A percentile compares a stretch with the other conserved stretches of the same genome.
Evolutionary conservation across 2,888 invertebrate species (phyloP).

Genomic region (Mythimna vitellina): DNA sequence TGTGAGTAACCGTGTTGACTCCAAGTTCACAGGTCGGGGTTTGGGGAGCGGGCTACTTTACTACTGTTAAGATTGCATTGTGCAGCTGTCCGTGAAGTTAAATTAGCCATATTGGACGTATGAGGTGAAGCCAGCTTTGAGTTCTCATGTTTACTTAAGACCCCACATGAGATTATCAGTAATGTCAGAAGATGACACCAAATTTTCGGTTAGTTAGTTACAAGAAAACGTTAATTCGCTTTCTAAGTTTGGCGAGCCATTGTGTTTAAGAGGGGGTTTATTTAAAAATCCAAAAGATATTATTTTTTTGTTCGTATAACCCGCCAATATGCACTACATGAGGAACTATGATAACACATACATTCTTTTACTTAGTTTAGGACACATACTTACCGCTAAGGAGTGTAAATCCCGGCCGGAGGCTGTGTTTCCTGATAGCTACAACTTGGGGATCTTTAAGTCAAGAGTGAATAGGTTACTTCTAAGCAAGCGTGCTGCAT

Average conservation of each 20-base stretch:
- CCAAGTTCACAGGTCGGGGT: constrained; percentile 50
- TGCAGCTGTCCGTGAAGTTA: constrained; percentile 43
- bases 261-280: too few relatives aligned
- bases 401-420: too few relatives aligned
- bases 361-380: neutral
- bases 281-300: too few relatives aligned
- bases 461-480: too few relatives aligned
- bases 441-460: too few relatives aligned
- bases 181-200: neutral
- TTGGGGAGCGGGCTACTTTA: constrained; percentile 52
- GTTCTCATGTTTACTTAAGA: neutral
- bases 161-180: neutral
- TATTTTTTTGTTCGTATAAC: too few relatives aligned
- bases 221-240: neutral
- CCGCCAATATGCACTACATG: too few relatives aligned
- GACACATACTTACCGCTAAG: neutral
- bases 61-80: constrained; percentile 45
- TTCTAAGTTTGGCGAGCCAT: too few relatives aligned
- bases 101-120: constrained; percentile 29
- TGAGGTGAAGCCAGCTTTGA: neutral
- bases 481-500: too few relatives aligned
- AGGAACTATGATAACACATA: neutral
- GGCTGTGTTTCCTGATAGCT: too few relatives aligned
- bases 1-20: constrained; percentile 38
- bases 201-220: neutral